A percentile compares a stretch with the other conserved stretches of the same genome.
These are phyloP conservation scores for Thyatira batis DNA, from an alignment of 2,888 invertebrate species.

Conservation along the genomic window DNA sequence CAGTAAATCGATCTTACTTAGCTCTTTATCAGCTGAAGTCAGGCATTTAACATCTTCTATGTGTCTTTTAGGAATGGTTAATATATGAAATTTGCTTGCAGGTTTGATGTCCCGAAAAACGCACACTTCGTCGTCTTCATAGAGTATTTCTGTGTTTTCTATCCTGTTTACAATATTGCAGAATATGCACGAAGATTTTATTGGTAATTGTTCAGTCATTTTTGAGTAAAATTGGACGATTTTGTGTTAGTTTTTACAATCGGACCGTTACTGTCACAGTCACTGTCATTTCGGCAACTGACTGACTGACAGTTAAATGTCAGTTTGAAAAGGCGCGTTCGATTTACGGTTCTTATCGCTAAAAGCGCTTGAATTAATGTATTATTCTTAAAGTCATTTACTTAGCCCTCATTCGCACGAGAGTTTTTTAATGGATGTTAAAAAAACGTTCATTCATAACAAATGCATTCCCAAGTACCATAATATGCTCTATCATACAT, in stretches of 20 bases:
- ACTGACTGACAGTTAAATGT: no score
- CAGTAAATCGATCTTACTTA: constrained; percentile 81
- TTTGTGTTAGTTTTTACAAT: background rate
- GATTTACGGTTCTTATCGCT: no score
- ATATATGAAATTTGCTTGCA: constrained; percentile 89
- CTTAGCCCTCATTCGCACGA: no score
- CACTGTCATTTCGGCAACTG: background rate
- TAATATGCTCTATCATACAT: no score
- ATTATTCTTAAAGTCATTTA: no score
- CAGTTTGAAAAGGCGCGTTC: no score
- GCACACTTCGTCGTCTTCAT: constrained; percentile 88
- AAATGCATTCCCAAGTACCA: no score
- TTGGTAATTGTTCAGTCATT: constrained; percentile 39
- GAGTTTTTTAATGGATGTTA: no score
- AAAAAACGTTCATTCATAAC: no score
- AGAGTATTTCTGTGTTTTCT: constrained; percentile 83
- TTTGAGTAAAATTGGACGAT: constrained; percentile 13
- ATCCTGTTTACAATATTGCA: constrained; percentile 87
- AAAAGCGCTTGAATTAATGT: no score
- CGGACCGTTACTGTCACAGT: background rate
- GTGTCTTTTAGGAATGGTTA: constrained; percentile 90
- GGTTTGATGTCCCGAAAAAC: constrained; percentile 93
- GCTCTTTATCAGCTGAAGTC: constrained; percentile 83
- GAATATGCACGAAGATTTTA: constrained; percentile 84
- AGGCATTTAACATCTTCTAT: constrained; percentile 88